Percentiles rank a stretch among this genome's conserved stretches.
Evolutionary conservation across 2,888 invertebrate species (phyloP).

Genomic region (Panzeria rudis): DNA sequence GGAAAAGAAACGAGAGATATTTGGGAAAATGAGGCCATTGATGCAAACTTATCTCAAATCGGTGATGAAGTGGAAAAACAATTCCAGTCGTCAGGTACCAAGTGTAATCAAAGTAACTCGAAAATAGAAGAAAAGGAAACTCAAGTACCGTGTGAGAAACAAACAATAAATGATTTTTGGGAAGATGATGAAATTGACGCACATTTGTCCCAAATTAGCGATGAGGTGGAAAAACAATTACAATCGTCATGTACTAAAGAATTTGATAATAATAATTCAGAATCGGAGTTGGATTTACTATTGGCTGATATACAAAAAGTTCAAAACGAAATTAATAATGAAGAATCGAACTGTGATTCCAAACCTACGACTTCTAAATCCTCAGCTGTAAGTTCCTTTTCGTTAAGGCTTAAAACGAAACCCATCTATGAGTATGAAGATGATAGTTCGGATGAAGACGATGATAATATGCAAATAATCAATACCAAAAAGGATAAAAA

Average conservation of each 20-base stretch:
- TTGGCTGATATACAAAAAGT: conserved; percentile 59
- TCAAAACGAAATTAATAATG: conserved; percentile 26
- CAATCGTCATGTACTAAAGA: neutral
- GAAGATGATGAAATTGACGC: conserved; percentile 70
- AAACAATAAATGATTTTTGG: conserved; percentile 36
- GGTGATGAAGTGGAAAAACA: conserved; percentile 66
- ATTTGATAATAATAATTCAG: neutral
- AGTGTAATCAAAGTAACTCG: neutral
- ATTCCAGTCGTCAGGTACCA: neutral
- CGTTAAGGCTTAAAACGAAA: conserved; percentile 37
- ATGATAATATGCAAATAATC: neutral
- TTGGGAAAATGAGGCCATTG: neutral
- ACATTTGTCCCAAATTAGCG: conserved; percentile 71
- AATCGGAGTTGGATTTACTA: conserved; percentile 66
- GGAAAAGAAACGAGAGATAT: neutral
- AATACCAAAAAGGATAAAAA: neutral
- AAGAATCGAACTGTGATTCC: neutral
- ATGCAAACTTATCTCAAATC: conserved; percentile 57
- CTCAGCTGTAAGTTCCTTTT: neutral
- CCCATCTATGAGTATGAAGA: conserved; percentile 56
- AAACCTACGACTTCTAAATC: neutral
- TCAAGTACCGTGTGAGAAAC: neutral
- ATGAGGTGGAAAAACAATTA: conserved; percentile 58
- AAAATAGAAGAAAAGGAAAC: neutral
- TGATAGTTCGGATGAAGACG: conserved; percentile 61